Base-by-base conservation (phyloP, 2,888 invertebrate species). In the Petrolisthes cinctipes region DNA sequence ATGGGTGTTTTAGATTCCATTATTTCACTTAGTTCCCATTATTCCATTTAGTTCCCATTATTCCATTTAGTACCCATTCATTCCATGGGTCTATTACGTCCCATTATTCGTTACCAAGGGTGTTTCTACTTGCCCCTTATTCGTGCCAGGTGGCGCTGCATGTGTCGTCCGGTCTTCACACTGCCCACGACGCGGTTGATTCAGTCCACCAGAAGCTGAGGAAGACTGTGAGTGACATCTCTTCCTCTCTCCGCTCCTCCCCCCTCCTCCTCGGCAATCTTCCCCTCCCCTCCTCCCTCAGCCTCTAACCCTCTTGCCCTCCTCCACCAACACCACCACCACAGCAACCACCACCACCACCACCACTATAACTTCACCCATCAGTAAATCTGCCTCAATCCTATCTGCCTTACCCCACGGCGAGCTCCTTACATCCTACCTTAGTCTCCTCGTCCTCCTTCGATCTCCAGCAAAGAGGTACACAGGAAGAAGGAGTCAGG, bases 161-260 rank as follows among this genome's bases (percentile, higher is more conserved):
- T 66, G 78, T 86, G 78, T 86, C 86, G 53, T 82, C 86, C 66
- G 86, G 86, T 4, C 82, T 87, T 4, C 86, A 87, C 83, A 80
- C 83, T 5, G 83, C 86, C n/a, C 86, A 87, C 56, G 86, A 87
- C 20, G 86, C 82, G 37, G 79, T 66, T 4, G 90, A 86, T 56
- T 83, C 85, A 20, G 86, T 88, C 17, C 91, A 91, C 76, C 89
- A 86, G 80, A 91, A 86, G 82, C 83, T 91, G n/a, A 84, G 91
- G 57, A 91, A 91, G 86, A 89, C 90, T 68, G 89, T 88, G 17
- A 90, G 89, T 54, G 91, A 91, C 71, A 88, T 87, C 23, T 87
- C 87, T 23, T 87, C 87, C 66, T 87, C 87, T 54, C 54, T 87
- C 7, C 79, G 87, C 23, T 80, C 83, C 7, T 82, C 86, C 73